phyloP scores from a whole-genome alignment of 2,113 vertebrate genomes.

The Bufo bufo region DNA sequence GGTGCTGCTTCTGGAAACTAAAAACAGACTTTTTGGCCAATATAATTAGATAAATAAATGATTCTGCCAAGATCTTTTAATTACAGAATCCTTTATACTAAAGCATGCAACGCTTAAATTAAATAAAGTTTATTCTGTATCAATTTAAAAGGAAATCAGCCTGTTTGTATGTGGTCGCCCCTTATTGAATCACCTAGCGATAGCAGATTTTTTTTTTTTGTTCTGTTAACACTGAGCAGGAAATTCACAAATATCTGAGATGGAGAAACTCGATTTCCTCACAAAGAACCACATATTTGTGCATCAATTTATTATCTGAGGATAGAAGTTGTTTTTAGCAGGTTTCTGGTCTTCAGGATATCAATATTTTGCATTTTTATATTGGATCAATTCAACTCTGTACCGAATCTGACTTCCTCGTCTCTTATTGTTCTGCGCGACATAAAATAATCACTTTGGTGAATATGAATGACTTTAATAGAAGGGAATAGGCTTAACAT shows the following conservation, averaged over 20 bases:
- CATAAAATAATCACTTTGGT: conserved; percentile 36
- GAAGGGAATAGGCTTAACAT: conserved; percentile 37
- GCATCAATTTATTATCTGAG: neutral
- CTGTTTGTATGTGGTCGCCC: neutral
- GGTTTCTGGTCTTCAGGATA: neutral
- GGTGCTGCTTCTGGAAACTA: no score
- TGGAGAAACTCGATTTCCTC: neutral
- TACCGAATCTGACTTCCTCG: neutral
- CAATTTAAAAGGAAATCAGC: neutral
- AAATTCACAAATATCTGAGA: neutral
- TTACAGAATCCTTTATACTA: no score
- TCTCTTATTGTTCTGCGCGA: neutral
- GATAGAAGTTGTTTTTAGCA: neutral
- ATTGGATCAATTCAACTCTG: conserved; percentile 20
- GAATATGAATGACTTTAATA: conserved; percentile 44
- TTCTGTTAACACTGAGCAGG: neutral
- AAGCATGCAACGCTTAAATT: neutral
- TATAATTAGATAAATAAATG: no score
- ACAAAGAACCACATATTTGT: neutral
- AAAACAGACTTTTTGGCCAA: no score
- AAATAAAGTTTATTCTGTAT: neutral
- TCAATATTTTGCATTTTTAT: conserved; percentile 30
- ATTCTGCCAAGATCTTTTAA: no score
- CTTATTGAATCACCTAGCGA: neutral
- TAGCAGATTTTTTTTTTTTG: neutral